Base-by-base conservation (phyloP, 53 echinoderm and acorn worm genomes). In the Echinometra lucunter region DNA sequence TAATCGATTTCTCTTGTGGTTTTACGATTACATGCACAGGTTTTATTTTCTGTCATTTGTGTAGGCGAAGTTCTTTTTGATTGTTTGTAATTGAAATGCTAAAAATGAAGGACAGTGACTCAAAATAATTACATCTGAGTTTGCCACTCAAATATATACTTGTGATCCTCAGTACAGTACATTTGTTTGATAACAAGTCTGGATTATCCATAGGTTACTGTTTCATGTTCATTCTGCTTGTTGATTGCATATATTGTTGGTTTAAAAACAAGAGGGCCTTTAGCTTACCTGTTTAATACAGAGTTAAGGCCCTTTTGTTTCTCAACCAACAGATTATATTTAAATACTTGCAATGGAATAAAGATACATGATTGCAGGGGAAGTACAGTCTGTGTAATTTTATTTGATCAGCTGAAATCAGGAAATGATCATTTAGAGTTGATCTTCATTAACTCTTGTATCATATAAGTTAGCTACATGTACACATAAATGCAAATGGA, bases 1-100 rank as follows among this genome's bases (percentile, higher is more conserved):
- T 0, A 45, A 49, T 85, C 85, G 27, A 83, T 83, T 49, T 83
- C 35, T 45, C n/a, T 83, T 83, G 78, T 38, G 78, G 78, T 78
- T 78, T 78, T 42, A 42, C 19, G 42, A 78, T 78, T 38, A 42
- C 4, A 42, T 78, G 35, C 40, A n/a, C 85, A 49, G 13, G 85
- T 49, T 45, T 45, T 53, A 85, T 45, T 45, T 47, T n/a, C 19
- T 6, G 18, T 82, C 15, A 44, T n/a, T 18, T 49, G 10, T 83
- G 85, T 19, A 83, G n/a, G n/a, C n/a, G n/a, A 1, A 2, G 85
- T 45, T n/a, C 45, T 23, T 83, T 3, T 42, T 47, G 49, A 47
- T 74, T 74, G 38, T 42, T 45, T n/a, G 85, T n/a, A 83, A 85
- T 45, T 85, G 85, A 47, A 47, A 47, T 45, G 49, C 85, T 28